These are phyloP conservation scores for Dryobota labecula DNA, from an alignment of 2,888 invertebrate species.

Conservation along the genomic window DNA sequence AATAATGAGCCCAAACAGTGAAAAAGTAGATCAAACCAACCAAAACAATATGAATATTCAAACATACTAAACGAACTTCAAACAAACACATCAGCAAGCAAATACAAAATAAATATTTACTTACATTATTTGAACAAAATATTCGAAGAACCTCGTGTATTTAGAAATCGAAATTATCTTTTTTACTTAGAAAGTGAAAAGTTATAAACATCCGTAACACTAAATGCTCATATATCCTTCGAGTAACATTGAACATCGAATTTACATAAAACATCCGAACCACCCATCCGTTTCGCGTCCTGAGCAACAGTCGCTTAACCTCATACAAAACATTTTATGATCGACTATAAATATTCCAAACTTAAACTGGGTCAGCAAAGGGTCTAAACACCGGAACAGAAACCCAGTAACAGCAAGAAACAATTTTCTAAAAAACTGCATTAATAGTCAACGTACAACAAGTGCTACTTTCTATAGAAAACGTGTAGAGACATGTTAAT, in stretches of 20 bases:
- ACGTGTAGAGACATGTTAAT: slow-evolving; percentile 81
- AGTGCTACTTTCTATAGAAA: slow-evolving; percentile 86
- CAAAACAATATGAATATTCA: slow-evolving; percentile 35
- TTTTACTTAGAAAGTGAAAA: slow-evolving; percentile 29
- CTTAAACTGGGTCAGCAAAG: slow-evolving; percentile 68
- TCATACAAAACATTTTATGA: slow-evolving; percentile 39
- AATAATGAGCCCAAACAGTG: neutral
- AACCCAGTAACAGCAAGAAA: slow-evolving; percentile 25
- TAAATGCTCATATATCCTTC: neutral
- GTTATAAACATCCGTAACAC: neutral
- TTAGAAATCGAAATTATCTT: slow-evolving; percentile 27
- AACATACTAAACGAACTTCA: slow-evolving; percentile 2
- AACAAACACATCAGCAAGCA: slow-evolving; percentile 3
- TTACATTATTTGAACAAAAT: slow-evolving; percentile 40
- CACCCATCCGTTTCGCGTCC: slow-evolving; percentile 7
- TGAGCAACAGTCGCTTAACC: neutral
- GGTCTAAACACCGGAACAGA: slow-evolving; percentile 80
- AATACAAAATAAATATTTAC: slow-evolving; percentile 33
- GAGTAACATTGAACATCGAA: neutral
- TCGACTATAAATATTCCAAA: slow-evolving; percentile 61
- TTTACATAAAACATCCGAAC: neutral
- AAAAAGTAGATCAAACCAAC: slow-evolving; percentile 14
- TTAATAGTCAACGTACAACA: slow-evolving; percentile 84
- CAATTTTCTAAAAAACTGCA: slow-evolving; percentile 81
- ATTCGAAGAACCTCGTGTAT: slow-evolving; percentile 30